Percentiles rank a stretch among this genome's conserved stretches.
phyloP scores from a whole-genome alignment of 2,113 vertebrate species.

The Rattus rattus region DNA sequence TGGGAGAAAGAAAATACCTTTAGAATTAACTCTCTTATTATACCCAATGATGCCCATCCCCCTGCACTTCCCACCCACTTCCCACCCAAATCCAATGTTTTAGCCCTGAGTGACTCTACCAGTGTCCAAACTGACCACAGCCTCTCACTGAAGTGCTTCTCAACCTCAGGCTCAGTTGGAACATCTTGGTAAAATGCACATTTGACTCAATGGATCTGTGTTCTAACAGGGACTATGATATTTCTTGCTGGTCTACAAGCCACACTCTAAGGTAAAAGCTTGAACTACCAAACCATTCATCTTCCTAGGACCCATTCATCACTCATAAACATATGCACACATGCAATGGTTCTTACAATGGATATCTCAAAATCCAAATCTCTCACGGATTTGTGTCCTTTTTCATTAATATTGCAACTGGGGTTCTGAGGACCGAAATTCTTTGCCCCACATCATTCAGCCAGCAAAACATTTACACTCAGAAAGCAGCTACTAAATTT shows the following conservation, averaged over 20 bases:
- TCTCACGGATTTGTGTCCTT: not conserved
- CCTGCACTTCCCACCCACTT: not conserved
- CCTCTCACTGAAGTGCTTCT: not conserved
- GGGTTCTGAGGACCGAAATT: not conserved
- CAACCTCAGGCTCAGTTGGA: not conserved
- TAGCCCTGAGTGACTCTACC: not conserved
- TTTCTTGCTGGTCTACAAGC: not conserved
- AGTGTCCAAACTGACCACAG: not conserved
- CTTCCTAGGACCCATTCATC: not conserved
- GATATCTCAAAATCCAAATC: not conserved
- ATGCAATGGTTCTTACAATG: not conserved
- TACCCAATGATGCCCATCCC: not conserved
- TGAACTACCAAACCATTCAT: not conserved
- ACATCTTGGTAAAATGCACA: not conserved
- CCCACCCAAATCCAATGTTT: not conserved
- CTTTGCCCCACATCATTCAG: not conserved
- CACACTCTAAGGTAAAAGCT: not conserved
- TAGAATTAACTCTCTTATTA: not conserved
- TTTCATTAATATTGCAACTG: not conserved
- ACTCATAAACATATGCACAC: not conserved
- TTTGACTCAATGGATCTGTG: not conserved
- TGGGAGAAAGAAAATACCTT: not conserved
- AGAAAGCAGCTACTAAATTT: not conserved
- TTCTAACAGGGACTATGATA: not conserved
- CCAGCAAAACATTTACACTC: not conserved